Conservation (phyloP, 2,113 vertebrate genomes). For the Urocynchramus pylzowi region DNA sequence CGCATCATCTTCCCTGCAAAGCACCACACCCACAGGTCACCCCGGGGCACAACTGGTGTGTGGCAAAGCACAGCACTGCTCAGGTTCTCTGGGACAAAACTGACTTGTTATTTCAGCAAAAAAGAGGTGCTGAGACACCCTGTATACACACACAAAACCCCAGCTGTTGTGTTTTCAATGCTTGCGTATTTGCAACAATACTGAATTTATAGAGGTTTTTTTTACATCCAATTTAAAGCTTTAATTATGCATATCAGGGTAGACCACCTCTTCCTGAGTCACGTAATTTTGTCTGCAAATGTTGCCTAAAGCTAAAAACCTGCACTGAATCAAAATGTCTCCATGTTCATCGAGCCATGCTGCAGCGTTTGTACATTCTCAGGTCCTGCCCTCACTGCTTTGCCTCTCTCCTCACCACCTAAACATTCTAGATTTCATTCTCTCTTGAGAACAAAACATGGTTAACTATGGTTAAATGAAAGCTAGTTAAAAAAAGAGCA, state of each 20-base stretch:
- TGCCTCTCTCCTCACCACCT: not conserved
- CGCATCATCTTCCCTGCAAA: slow-evolving; percentile 88
- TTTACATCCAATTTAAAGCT: not conserved
- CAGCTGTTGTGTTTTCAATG: rapidly evolving
- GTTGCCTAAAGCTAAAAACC: not conserved
- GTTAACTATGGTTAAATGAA: not conserved
- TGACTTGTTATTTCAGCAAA: rapidly evolving
- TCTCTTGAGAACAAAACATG: not conserved
- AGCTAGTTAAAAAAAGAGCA: not conserved
- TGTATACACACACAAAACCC: too few species aligned
- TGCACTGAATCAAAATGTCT: not conserved
- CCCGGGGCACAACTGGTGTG: not conserved
- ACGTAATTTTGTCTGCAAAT: not conserved
- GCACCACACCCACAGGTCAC: not conserved
- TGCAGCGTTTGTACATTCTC: not conserved
- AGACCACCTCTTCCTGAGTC: not conserved
- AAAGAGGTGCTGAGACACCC: not conserved
- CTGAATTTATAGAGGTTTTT: not conserved
- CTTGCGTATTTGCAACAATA: not conserved
- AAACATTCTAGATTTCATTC: not conserved
- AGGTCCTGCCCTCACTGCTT: not conserved
- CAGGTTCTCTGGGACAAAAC: not conserved
- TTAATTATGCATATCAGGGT: not conserved
- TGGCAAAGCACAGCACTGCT: not conserved
- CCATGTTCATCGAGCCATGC: rapidly evolving